These are phyloP conservation scores for Hecatera dysodea DNA, from an alignment of 2,888 invertebrate species.

Conservation along the genomic window DNA sequence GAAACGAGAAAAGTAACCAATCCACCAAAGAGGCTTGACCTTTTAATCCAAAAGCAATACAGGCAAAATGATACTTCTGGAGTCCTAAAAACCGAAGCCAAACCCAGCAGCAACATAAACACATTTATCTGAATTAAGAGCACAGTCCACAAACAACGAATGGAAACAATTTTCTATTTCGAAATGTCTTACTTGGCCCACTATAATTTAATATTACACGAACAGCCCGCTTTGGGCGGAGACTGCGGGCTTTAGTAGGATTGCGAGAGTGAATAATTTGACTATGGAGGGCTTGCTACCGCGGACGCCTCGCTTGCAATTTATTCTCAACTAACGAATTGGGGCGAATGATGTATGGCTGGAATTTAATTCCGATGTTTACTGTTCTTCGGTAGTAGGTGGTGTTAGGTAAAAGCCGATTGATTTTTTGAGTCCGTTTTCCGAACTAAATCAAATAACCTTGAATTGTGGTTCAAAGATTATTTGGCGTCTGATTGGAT, in stretches of 20 bases:
- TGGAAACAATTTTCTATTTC: constrained; percentile 85
- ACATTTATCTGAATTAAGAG: constrained; percentile 69
- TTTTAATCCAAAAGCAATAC: constrained; percentile 16
- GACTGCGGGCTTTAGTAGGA: constrained; percentile 85
- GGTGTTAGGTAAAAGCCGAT: constrained; percentile 10
- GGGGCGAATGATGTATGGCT: constrained; percentile 76
- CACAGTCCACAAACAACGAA: constrained; percentile 70
- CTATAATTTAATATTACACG: constrained; percentile 90
- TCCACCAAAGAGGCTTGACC: constrained; percentile 11
- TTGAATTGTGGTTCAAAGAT: too few species aligned
- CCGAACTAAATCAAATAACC: neutral
- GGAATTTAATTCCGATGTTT: constrained; percentile 74
- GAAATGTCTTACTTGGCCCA: constrained; percentile 85
- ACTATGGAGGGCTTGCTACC: constrained; percentile 83
- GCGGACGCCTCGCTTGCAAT: constrained; percentile 80
- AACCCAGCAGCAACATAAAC: constrained; percentile 62
- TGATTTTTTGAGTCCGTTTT: constrained; percentile 20
- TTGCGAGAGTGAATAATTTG: constrained; percentile 89
- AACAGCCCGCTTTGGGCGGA: constrained; percentile 75
- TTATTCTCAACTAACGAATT: constrained; percentile 83
- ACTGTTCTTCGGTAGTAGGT: constrained; percentile 49
- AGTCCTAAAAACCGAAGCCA: constrained; percentile 19
- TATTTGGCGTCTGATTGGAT: too few species aligned
- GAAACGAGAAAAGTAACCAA: constrained; percentile 28
- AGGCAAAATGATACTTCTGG: neutral